Conservation (phyloP, 2,888 invertebrate species). For the Lepidocyrtinus sp. region DNA sequence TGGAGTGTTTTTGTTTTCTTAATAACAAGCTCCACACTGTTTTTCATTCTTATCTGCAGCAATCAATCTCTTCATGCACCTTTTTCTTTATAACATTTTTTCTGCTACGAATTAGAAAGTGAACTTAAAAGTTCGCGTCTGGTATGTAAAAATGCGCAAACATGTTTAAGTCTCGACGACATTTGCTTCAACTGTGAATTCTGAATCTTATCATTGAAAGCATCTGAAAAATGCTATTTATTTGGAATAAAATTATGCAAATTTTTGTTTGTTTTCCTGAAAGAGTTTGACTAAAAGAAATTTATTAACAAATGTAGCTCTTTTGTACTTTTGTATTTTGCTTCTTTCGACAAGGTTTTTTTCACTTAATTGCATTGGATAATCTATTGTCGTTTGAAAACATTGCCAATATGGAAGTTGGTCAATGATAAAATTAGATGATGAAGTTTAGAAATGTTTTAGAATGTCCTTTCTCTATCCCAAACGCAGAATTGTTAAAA, state of each 20-base stretch:
- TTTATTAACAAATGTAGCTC: no score
- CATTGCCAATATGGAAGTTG: no score
- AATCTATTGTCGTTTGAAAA: no score
- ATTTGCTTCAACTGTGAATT: background rate
- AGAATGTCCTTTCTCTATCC: no score
- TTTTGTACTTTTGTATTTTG: no score
- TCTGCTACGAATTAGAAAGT: background rate
- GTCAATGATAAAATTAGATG: no score
- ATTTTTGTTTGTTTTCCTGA: background rate
- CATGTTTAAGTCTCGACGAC: background rate
- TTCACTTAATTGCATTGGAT: no score
- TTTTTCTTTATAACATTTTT: background rate
- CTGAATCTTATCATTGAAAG: background rate
- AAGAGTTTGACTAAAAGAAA: background rate
- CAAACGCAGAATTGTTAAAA: no score
- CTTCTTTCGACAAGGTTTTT: no score
- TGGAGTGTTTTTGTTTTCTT: conserved; percentile 5
- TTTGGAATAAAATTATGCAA: background rate
- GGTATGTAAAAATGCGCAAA: background rate
- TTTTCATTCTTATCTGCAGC: conserved; percentile 1
- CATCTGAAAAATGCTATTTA: background rate
- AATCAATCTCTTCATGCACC: background rate
- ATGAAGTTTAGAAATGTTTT: no score
- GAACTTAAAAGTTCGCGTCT: background rate
- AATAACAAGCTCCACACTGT: background rate